Base-by-base conservation (phyloP, 2,797 vertebrate species). In the Champsocephalus esox region DNA sequence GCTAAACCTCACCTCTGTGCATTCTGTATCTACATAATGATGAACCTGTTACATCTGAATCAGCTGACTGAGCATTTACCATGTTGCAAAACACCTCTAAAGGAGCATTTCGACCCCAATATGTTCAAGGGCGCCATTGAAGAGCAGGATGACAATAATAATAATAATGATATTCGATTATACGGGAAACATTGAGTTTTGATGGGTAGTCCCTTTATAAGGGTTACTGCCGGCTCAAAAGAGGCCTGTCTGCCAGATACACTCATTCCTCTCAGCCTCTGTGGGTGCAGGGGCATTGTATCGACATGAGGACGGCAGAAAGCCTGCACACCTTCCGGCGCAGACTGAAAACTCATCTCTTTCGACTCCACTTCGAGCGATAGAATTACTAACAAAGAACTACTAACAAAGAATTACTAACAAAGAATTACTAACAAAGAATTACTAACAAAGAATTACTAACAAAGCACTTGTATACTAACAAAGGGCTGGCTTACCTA, bases 181-280 rank as follows among this genome's bases (percentile, higher is more conserved):
- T 13, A 41, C 50, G 60, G 68, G 55, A 70, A 73, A 65, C 44
- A 51, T 38, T 58, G 46, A 19, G 44, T 12, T 67, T 49, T 58
- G 66, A 87, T 58, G 45, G 24, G 10, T 6, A n/a, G 19, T 38
- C 43, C 12, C 44, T 73, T 77, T 44, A 72, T 70, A 19, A 24
- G 38, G 60, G 28, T 16, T 55, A 67, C 55, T 44, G 34, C 34
- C 49, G 51, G 55, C 49, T 71, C 45, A 1, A n/a, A 70, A 48
- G 2, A 74, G 46, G 32, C 21, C 1, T 24, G 69, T 73, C 58
- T 70, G 66, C 51, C 54, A 64, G 38, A 80, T 69, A 51, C 3
- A 2, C 74, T 87, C 56, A 48, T 70, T 68, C 21, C 61, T 66
- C 73, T 88, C 70, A 70, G 79, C 65, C 70, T 64, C 75, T 4